Percentiles rank a stretch among this genome's conserved stretches.
These are phyloP conservation scores for Drosophila gunungcola DNA, from an alignment of 1,140 invertebrate species.

Conservation along the genomic window DNA sequence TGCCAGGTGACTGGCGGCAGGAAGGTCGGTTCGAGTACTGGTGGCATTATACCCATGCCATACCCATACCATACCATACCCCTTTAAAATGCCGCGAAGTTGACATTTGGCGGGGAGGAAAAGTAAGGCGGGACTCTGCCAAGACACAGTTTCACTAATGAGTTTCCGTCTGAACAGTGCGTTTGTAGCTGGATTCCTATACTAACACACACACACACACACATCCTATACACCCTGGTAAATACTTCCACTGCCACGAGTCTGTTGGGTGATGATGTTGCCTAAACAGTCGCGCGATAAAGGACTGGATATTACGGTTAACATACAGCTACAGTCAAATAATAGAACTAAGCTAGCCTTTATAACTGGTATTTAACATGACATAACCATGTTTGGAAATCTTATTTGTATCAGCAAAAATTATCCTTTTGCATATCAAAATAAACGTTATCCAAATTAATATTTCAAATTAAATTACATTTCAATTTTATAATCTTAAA, in stretches of 20 bases:
- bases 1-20: constrained; percentile 48
- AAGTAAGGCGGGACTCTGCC: constrained; percentile 19
- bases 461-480: too few relatives aligned
- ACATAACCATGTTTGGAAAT: too few relatives aligned
- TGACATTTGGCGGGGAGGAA: neutral
- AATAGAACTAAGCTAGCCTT: neutral
- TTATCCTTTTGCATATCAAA: too few relatives aligned
- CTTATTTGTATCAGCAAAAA: too few relatives aligned
- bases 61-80: neutral
- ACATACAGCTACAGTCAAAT: constrained; percentile 6
- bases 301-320: constrained; percentile 7
- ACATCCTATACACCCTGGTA: neutral
- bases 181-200: constrained; percentile 22
- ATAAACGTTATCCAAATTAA: too few relatives aligned
- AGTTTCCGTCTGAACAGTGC: constrained; percentile 67
- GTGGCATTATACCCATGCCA: neutral
- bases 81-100: neutral
- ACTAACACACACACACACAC: neutral
- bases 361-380: neutral
- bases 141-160: constrained; percentile 79
- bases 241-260: neutral
- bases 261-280: constrained; percentile 55
- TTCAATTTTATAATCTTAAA: too few relatives aligned
- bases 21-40: neutral
- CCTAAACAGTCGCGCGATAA: constrained; percentile 55